phyloP scores from a whole-genome alignment of 2,113 vertebrate genomes.

The Pterocles gutturalis region DNA sequence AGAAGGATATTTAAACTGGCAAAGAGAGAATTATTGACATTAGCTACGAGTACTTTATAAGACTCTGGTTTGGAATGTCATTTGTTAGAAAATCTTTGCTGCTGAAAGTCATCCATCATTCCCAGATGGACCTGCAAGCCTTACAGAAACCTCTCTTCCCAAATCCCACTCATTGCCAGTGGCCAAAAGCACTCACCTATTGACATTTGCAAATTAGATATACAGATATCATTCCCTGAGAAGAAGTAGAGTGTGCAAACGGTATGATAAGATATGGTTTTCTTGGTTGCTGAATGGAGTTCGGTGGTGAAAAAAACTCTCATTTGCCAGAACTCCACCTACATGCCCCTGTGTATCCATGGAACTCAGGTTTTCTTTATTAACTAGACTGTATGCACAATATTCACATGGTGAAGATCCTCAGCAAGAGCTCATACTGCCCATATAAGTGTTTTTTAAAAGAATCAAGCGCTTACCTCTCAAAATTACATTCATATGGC shows the following conservation, averaged over 20 bases:
- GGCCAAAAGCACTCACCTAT: neutral
- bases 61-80: constrained; percentile 52
- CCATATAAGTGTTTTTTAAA: constrained; percentile 73
- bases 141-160: neutral
- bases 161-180: neutral
- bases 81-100: constrained; percentile 60
- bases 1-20: constrained; percentile 65
- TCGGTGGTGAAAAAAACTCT: neutral
- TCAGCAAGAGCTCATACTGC: constrained; percentile 70
- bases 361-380: constrained; percentile 66
- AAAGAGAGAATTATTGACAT: constrained; percentile 64
- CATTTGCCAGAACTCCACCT: neutral
- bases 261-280: neutral
- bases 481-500: constrained; percentile 75
- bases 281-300: constrained; percentile 9
- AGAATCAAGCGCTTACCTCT: constrained; percentile 78
- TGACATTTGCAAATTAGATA: constrained; percentile 9
- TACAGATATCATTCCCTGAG: neutral
- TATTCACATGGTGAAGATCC: constrained; percentile 67
- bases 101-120: constrained; percentile 62
- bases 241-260: constrained; percentile 16
- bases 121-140: neutral
- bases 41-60: constrained; percentile 59
- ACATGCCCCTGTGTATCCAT: neutral
- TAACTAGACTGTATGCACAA: constrained; percentile 54